phyloP scores from a whole-genome alignment of 2,797 vertebrate genomes.

The Notamacropus eugenii region DNA sequence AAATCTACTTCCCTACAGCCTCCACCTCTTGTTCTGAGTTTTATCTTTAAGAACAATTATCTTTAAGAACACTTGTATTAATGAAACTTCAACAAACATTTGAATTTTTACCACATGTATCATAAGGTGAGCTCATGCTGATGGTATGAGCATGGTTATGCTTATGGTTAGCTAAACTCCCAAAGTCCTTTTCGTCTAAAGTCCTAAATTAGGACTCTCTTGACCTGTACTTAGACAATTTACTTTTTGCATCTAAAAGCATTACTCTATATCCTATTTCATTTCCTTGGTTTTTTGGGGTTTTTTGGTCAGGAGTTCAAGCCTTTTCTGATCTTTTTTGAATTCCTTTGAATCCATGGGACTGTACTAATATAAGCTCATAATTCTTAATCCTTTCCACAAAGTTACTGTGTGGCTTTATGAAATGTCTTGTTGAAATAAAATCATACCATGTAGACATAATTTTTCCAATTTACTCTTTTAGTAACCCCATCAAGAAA shows the following conservation, averaged over 20 bases:
- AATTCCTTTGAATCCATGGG: not conserved
- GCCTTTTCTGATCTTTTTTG: not conserved
- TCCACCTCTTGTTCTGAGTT: not conserved
- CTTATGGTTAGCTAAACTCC: not conserved
- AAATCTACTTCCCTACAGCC: not conserved
- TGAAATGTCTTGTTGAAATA: not conserved
- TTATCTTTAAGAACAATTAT: not conserved
- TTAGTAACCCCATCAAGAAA: not conserved
- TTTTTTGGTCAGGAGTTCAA: not conserved
- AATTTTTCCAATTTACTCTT: not conserved
- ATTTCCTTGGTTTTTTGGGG: not conserved
- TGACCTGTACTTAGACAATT: not conserved
- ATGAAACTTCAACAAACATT: not conserved
- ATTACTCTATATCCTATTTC: not conserved
- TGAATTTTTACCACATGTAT: not conserved
- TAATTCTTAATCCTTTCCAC: not conserved
- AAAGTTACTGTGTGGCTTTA: not conserved
- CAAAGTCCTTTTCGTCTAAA: not conserved
- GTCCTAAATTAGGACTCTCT: not conserved
- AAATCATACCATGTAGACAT: not conserved
- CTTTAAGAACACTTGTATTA: not conserved
- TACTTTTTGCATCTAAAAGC: not conserved
- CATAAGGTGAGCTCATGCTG: not conserved
- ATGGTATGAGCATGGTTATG: not conserved
- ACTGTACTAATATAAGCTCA: not conserved